A percentile compares a stretch with the other conserved stretches of the same genome.
These are phyloP conservation scores for Elachura formosa DNA, from an alignment of 2,113 vertebrate species.

Conservation along the genomic window DNA sequence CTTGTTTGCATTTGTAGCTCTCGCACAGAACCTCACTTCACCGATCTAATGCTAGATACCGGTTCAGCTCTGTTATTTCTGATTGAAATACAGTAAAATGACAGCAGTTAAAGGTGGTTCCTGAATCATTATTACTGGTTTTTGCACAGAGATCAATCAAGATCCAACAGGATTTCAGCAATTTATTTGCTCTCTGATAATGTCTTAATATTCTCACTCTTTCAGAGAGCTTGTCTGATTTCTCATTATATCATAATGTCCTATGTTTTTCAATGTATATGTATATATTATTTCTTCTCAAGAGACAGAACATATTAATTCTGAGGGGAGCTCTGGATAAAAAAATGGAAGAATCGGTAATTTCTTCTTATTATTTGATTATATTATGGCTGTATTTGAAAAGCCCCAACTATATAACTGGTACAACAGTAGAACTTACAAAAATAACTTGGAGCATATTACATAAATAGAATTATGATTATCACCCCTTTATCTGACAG, in stretches of 20 bases:
- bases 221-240: neutral
- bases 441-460: neutral
- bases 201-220: neutral
- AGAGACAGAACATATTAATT: neutral
- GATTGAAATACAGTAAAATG: neutral
- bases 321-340: neutral
- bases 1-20: slow-evolving; percentile 37
- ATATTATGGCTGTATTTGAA: neutral
- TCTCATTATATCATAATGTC: neutral
- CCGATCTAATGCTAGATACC: neutral
- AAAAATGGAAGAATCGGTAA: neutral
- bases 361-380: neutral
- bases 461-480: neutral
- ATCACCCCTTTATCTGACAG: neutral
- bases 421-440: neutral
- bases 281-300: neutral
- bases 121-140: neutral
- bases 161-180: neutral
- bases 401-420: neutral
- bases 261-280: neutral
- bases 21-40: neutral
- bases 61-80: neutral
- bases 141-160: neutral
- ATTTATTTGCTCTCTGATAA: neutral
- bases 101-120: neutral